phyloP scores from a whole-genome alignment of 1,140 invertebrate species.

The Cydia strobilella region DNA sequence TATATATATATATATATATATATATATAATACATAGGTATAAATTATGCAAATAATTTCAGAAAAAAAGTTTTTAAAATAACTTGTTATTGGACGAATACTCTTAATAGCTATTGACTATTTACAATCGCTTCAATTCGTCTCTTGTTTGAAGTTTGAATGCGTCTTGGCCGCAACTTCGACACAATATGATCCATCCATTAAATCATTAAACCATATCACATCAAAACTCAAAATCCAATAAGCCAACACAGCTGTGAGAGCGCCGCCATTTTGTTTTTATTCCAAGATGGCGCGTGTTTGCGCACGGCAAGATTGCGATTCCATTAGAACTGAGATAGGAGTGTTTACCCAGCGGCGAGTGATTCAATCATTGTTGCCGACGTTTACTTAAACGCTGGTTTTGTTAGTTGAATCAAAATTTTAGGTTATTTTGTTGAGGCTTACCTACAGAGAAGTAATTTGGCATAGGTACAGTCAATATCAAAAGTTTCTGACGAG shows the following conservation, averaged over 20 bases:
- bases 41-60: too few species aligned
- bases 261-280: constrained; percentile 41
- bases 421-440: constrained; percentile 38
- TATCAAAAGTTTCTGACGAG: too few species aligned
- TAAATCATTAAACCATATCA: constrained; percentile 1
- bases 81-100: too few species aligned
- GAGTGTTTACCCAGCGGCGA: constrained; percentile 34
- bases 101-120: too few species aligned
- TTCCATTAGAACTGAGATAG: constrained; percentile 52
- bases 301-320: constrained; percentile 51
- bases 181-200: constrained; percentile 1
- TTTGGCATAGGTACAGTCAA: too few species aligned
- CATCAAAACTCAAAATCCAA: not conserved
- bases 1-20: too few species aligned
- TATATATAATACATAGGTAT: too few species aligned
- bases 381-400: constrained; percentile 45
- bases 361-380: constrained; percentile 53
- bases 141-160: not conserved
- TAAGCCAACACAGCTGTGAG: not conserved
- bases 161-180: not conserved
- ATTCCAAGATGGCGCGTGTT: constrained; percentile 46
- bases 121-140: too few species aligned
- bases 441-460: not conserved
- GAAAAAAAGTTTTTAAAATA: too few species aligned
- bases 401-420: constrained; percentile 53